Conservation (phyloP, 1,140 invertebrate genomes). For the Drosophila sproati region DNA sequence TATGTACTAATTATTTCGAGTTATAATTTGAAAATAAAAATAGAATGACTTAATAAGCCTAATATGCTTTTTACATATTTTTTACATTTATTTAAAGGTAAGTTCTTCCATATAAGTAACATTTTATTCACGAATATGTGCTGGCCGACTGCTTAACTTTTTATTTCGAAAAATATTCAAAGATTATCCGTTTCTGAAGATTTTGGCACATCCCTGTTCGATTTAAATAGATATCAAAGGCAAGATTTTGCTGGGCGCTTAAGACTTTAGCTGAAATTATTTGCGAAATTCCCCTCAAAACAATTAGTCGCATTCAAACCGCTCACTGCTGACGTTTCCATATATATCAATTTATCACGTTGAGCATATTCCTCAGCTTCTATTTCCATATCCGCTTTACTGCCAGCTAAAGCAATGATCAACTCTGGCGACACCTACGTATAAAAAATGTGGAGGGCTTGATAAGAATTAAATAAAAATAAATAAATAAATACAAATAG, state of each 20-base stretch:
- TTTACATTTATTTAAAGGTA: neutral
- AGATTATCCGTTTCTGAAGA: too few relatives aligned
- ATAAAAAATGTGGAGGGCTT: neutral
- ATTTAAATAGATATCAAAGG: too few relatives aligned
- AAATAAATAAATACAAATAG: conserved; percentile 6
- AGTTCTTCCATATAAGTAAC: neutral
- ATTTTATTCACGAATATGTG: too few relatives aligned
- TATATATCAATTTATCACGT: conserved; percentile 27
- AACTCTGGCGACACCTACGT: neutral
- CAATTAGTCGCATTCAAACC: conserved; percentile 22
- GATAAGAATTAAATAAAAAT: neutral
- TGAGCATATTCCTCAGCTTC: conserved; percentile 38
- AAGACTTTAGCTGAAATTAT: conserved; percentile 15
- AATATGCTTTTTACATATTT: neutral
- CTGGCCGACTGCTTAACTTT: neutral
- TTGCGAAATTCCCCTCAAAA: conserved; percentile 13
- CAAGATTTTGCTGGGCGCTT: neutral
- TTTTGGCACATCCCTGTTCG: too few relatives aligned
- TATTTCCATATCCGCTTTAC: conserved; percentile 34
- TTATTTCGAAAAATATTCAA: too few relatives aligned
- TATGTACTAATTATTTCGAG: conserved; percentile 70
- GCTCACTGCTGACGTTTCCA: conserved; percentile 43
- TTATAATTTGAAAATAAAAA: conserved; percentile 74
- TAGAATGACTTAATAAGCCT: conserved; percentile 69
- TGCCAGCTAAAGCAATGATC: conserved; percentile 44